A percentile compares a stretch with the other conserved stretches of the same genome.
Evolutionary conservation across 2,797 vertebrate genomes (phyloP).

Genomic region (Paedocypris micromegethes): DNA sequence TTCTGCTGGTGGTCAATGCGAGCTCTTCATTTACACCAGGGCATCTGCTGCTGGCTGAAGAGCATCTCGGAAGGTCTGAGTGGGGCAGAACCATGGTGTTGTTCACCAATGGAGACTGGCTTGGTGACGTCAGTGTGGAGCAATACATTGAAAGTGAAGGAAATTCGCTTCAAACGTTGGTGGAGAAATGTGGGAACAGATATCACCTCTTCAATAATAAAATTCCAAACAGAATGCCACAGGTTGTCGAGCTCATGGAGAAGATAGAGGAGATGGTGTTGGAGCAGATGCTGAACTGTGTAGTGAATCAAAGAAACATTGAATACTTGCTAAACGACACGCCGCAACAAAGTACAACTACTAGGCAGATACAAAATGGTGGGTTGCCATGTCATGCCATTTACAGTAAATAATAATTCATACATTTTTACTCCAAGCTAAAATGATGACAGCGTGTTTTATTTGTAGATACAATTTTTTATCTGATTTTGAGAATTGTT

Average conservation of each 20-base stretch:
- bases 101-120: conserved; percentile 64
- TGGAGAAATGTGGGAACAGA: conserved; percentile 60
- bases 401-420: no score
- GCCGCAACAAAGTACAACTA: no score
- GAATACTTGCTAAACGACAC: not conserved
- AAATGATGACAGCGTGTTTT: no score
- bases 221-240: conserved; percentile 34
- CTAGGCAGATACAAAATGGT: no score
- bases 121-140: conserved; percentile 57
- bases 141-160: conserved; percentile 62
- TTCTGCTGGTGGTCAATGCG: conserved; percentile 65
- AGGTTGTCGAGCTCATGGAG: conserved; percentile 56
- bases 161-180: conserved; percentile 50
- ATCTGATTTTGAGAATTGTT: not conserved
- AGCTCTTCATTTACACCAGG: conserved; percentile 59
- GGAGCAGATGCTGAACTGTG: conserved; percentile 30
- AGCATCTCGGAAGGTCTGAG: conserved; percentile 43
- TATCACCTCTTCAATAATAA: conserved; percentile 65
- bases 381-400: no score
- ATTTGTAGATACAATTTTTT: not conserved
- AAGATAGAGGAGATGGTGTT: conserved; percentile 57
- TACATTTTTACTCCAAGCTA: not conserved
- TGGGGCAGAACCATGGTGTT: conserved; percentile 57
- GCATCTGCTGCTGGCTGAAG: conserved; percentile 46
- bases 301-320: conserved; percentile 30